These are phyloP conservation scores for Epirrhoe tristata DNA, from an alignment of 2,888 invertebrate genomes.

Conservation along the genomic window DNA sequence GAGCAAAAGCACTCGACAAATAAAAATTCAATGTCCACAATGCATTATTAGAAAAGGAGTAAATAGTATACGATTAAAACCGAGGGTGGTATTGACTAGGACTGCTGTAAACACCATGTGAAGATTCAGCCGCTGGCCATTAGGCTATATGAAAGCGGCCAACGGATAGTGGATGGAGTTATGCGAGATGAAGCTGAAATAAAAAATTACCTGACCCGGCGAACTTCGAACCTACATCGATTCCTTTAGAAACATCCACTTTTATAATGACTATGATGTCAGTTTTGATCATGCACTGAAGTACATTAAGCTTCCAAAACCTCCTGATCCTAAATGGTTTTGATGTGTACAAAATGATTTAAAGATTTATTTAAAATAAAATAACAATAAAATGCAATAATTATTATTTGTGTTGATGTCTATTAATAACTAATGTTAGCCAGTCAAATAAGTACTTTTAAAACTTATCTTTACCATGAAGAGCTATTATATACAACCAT, in stretches of 20 bases:
- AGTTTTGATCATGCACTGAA: too few relatives aligned
- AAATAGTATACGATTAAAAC: slow-evolving; percentile 58
- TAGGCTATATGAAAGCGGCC: slow-evolving; percentile 72
- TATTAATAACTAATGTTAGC: too few relatives aligned
- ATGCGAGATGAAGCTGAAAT: slow-evolving; percentile 44
- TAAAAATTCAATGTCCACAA: slow-evolving; percentile 5
- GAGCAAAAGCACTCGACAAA: background rate
- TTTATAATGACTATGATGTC: too few relatives aligned
- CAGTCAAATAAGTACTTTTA: background rate
- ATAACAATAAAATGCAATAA: too few relatives aligned
- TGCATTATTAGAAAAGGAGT: slow-evolving; percentile 21
- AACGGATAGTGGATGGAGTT: slow-evolving; percentile 49
- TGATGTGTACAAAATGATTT: too few relatives aligned
- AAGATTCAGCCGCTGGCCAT: slow-evolving; percentile 71
- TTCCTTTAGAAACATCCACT: too few relatives aligned
- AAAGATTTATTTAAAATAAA: too few relatives aligned
- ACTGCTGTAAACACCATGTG: slow-evolving; percentile 70
- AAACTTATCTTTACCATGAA: background rate
- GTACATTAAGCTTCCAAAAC: too few relatives aligned
- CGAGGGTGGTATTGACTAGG: slow-evolving; percentile 67
- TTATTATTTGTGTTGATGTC: too few relatives aligned
- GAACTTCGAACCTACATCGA: too few relatives aligned
- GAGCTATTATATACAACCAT: slow-evolving; percentile 46
- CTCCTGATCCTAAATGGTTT: too few relatives aligned
- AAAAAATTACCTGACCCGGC: background rate